Percentiles rank a stretch among this genome's conserved stretches.
Conservation (phyloP, 2,797 vertebrate genomes). For the Echeneis naucrates region DNA sequence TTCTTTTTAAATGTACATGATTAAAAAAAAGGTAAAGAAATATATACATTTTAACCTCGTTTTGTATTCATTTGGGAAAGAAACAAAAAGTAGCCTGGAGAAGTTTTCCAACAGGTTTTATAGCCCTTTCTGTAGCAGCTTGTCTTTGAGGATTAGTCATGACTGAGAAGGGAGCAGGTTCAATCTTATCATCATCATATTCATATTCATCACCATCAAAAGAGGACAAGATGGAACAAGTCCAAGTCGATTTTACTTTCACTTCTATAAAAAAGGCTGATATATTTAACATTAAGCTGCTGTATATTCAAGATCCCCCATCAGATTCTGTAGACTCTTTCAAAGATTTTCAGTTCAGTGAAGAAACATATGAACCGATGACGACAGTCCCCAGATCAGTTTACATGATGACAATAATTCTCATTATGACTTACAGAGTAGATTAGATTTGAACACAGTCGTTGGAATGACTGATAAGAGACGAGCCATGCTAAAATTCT, state of each 20-base stretch:
- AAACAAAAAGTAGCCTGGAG: not conserved
- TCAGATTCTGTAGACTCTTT: not conserved
- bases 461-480: not conserved
- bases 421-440: not conserved
- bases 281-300: not conserved
- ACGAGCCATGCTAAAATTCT: not conserved
- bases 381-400: not conserved
- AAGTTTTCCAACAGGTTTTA: not conserved
- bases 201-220: not conserved
- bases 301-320: not conserved
- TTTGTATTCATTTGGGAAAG: not conserved
- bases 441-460: not conserved
- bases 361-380: too few relatives aligned
- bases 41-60: too few relatives aligned
- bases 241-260: not conserved
- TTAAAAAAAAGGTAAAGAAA: not conserved
- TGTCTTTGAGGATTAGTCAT: conserved; percentile 26
- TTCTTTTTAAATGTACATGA: not conserved
- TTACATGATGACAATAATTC: not conserved
- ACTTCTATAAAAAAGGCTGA: not conserved
- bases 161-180: too few relatives aligned
- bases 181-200: too few relatives aligned
- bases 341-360: too few relatives aligned
- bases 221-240: conserved; percentile 25
- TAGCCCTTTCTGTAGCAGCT: conserved; percentile 1